Evolutionary conservation across 2,888 invertebrate genomes (phyloP).

Genomic region (Drosophila pegasa): DNA sequence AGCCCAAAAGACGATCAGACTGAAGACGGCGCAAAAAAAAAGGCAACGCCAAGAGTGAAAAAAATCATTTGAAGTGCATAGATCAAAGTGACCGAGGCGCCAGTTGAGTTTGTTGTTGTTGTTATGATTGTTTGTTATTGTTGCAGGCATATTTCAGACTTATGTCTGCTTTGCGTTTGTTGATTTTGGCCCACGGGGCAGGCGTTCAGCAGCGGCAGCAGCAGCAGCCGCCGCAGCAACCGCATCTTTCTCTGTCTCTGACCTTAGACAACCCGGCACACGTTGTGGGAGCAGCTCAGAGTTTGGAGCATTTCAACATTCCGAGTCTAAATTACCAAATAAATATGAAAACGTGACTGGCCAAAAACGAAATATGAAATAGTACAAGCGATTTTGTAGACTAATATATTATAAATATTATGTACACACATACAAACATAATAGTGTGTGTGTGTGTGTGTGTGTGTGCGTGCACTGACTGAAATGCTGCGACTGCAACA

Average conservation of each 20-base stretch:
- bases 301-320: conserved; percentile 7
- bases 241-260: conserved; percentile 43
- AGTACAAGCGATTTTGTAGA: conserved; percentile 12
- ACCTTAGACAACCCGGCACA: conserved; percentile 75
- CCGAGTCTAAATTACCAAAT: conserved; percentile 58
- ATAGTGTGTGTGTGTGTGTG: too few species aligned
- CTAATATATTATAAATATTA: conserved; percentile 6
- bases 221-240: conserved; percentile 27
- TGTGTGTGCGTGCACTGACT: conserved; percentile 4
- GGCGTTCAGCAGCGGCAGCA: conserved; percentile 34
- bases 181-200: conserved; percentile 59
- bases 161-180: conserved; percentile 46
- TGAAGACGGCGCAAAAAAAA: conserved; percentile 17
- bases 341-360: conserved; percentile 73
- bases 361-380: conserved; percentile 15
- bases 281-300: conserved; percentile 49
- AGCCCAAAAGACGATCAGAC: conserved; percentile 25
- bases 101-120: conserved; percentile 45
- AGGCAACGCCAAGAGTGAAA: conserved; percentile 46
- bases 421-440: not conserved
- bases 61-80: conserved; percentile 77
- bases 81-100: conserved; percentile 78
- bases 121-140: conserved; percentile 25
- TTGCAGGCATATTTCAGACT: conserved; percentile 40
- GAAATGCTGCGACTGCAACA: not conserved